Evolutionary conservation across 2,797 vertebrate genomes (phyloP), one percentile per base, ranked within the genome.

Genomic region (Pseudochirops cupreus): DNA sequence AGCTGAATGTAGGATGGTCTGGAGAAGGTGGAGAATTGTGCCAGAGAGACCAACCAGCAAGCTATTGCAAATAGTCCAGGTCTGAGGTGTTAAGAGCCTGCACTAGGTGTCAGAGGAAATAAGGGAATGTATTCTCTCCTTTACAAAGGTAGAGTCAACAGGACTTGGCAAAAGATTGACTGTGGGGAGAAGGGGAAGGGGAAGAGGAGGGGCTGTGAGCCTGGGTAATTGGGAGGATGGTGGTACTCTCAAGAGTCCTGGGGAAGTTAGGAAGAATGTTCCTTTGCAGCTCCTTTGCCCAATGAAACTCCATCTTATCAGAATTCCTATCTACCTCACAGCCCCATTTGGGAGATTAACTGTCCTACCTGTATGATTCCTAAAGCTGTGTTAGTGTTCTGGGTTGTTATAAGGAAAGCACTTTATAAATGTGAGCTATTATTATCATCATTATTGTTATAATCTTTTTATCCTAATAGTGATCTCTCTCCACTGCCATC

Each of bases 111-210:
- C 74, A 50, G 24, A 82, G 74, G 67, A 82, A 4, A 46, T 46
- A 46, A 46, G 39, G 21, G 9, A 26, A 46, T 82, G 3, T 11
- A 46, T 82, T 46, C 21, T 11, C 26, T 87, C 74, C 24, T 87
- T 50, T 87, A 87, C 74, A 87, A 50, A 87, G 39, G 24, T 46
- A 26, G 21, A 9, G 24, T 82, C 74, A 82, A 82, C 21, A 82
- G n/a, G 7, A 46, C 9, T 50, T 87, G 74, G 74, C 24, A 50
- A 87, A 87, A 50, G 39, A 50, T 26, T 26, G 39, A 0, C 1
- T 24, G 3, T 24, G n/a, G n/a, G 6, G 14, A 24, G n/a, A 0
- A 11, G 4, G 74, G 5, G 5, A 5, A 46, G 39, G 13, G 4
- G 46, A 82, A 50, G 74, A 87, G 74, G 26, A 50, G 18, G 39